Evolutionary conservation across 2,113 vertebrate genomes (phyloP), one percentile per base, ranked within the genome.

Genomic region (Rhabdomys dilectus): DNA sequence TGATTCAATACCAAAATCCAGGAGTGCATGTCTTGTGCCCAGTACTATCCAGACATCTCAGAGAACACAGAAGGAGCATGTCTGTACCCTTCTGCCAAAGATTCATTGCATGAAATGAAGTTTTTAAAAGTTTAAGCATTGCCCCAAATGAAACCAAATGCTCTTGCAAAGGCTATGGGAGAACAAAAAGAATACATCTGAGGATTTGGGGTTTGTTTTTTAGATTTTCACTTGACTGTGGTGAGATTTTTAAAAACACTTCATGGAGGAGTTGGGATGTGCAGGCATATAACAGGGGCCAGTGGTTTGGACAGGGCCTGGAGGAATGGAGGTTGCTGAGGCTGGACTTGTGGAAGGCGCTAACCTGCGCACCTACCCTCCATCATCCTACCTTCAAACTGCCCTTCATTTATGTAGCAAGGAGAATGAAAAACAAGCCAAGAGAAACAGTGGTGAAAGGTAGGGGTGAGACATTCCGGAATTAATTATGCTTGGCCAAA

Each of bases 331-430:
- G 34, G 42, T 68, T 22, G 19, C 24, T 0, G 0, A 31, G 62
- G 56, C 42, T 29, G 39, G 51, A 26, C 70, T 48, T 88, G 36
- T 53, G 17, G 15, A 64, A 11, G 62, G 68, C 45, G 68, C 17
- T 42, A 39, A 51, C 66, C 80, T 58, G 17, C 48, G 68, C 66
- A 36, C 11, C 51, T 56, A 22, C 90, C 80, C 42, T 26, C 70
- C 19, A 19, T 12, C 39, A 24, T 60, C 75, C 36, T 73, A 19
- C 80, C 56, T 51, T 95, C 77, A 48, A 29, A 8, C 81, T n/a
- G 24, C 70, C 76, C 72, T 90, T 62, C 31, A 34, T 60, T 89
- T 45, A 75, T 56, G 96, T 60, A 84, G 70, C 75, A 77, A 87
- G 66, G 68, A 88, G 45, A 42, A 48, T 53, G 7, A 17, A 70